Evolutionary conservation across 2,113 vertebrate species (phyloP).

Genomic region (Notarius lentiginosus): DNA sequence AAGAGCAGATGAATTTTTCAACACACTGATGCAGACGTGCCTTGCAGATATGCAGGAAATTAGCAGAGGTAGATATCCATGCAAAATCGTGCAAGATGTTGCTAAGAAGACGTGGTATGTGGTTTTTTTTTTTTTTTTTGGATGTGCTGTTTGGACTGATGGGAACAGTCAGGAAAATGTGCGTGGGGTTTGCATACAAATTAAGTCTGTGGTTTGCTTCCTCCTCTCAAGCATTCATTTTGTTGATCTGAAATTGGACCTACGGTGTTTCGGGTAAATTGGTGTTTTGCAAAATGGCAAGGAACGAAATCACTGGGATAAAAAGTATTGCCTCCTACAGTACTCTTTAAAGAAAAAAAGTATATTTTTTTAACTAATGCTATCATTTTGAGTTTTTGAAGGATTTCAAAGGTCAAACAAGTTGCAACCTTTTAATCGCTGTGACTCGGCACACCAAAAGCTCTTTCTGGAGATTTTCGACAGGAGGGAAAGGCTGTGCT

Average conservation of each 20-base stretch:
- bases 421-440: conserved; percentile 21
- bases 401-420: conserved; percentile 12
- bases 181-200: conserved; percentile 10
- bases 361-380: background rate
- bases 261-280: conserved; percentile 6
- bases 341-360: background rate
- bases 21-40: background rate
- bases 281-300: conserved; percentile 1
- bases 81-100: background rate
- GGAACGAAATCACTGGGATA: background rate
- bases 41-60: conserved; percentile 5
- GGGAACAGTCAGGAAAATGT: background rate
- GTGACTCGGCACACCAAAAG: background rate
- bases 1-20: background rate
- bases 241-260: background rate
- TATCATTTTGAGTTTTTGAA: conserved; percentile 15
- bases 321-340: background rate
- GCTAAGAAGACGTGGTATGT: background rate
- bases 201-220: background rate
- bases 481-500: background rate
- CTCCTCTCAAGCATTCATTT: background rate
- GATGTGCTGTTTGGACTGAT: background rate
- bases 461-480: conserved; percentile 13
- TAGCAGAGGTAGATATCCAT: background rate
- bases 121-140: background rate